Conservation (phyloP, 2,113 vertebrate species). For the Xiphophorus hellerii region DNA sequence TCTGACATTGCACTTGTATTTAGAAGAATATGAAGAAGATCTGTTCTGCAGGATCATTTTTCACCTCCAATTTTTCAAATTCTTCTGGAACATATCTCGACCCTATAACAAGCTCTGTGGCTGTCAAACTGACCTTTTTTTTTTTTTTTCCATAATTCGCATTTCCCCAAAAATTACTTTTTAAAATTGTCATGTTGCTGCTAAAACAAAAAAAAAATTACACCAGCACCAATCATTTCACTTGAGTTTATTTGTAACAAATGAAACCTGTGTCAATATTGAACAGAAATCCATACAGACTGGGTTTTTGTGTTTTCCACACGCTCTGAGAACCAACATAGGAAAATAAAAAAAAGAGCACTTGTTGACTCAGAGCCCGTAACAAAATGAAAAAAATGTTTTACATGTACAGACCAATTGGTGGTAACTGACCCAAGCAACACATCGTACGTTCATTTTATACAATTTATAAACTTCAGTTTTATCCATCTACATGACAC, state of each 20-base stretch:
- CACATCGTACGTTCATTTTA: conserved; percentile 88
- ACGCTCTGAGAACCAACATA: conserved; percentile 94
- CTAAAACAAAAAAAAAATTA: neutral
- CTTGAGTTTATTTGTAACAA: conserved; percentile 99
- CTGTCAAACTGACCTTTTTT: neutral
- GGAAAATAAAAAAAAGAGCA: conserved; percentile 95
- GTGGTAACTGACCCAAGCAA: conserved; percentile 91
- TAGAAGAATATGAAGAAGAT: too few species aligned
- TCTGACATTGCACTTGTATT: too few species aligned
- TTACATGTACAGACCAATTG: conserved; percentile 95
- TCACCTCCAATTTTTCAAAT: too few species aligned
- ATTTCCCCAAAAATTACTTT: too few species aligned
- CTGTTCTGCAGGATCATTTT: too few species aligned
- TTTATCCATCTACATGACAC: conserved; percentile 80
- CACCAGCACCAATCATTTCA: conserved; percentile 83
- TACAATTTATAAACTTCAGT: conserved; percentile 83
- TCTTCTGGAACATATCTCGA: too few species aligned
- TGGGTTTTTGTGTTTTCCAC: conserved; percentile 80
- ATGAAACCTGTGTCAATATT: conserved; percentile 99
- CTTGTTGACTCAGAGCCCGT: conserved; percentile 92
- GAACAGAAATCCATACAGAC: conserved; percentile 98
- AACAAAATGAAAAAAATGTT: conserved; percentile 72
- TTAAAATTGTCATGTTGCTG: neutral
- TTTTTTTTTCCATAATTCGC: neutral
- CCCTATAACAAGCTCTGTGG: neutral